Percentiles rank a stretch among this genome's conserved stretches.
phyloP scores from a whole-genome alignment of 2,888 invertebrate species.

The Petrolisthes manimaculis region DNA sequence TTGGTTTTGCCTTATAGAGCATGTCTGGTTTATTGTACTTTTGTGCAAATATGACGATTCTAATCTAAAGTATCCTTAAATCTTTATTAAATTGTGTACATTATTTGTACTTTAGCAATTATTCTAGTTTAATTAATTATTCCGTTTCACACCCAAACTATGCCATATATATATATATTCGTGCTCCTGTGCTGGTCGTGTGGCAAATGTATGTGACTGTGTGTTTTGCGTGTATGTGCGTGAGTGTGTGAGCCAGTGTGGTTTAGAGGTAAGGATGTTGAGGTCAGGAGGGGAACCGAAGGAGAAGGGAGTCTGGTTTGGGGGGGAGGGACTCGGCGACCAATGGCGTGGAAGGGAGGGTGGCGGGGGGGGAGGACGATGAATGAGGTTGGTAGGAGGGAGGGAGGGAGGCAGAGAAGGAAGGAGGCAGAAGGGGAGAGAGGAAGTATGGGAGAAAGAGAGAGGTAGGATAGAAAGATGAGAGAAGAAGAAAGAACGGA shows the following conservation, averaged over 20 bases:
- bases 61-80: too few species aligned
- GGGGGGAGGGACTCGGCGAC: neutral
- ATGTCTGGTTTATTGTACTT: too few species aligned
- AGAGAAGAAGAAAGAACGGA: neutral
- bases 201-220: too few species aligned
- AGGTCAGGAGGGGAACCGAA: slow-evolving; percentile 27
- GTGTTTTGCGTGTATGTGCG: neutral
- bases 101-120: too few species aligned
- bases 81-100: too few species aligned
- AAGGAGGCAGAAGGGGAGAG: neutral
- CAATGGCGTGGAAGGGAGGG: slow-evolving; percentile 9
- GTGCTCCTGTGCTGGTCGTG: neutral
- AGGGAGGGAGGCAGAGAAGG: neutral
- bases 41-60: too few species aligned
- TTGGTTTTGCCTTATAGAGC: too few species aligned
- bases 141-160: too few species aligned
- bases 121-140: too few species aligned
- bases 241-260: slow-evolving; percentile 34
- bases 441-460: neutral
- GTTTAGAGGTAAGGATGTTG: slow-evolving; percentile 44
- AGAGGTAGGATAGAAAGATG: neutral
- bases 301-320: slow-evolving; percentile 4
- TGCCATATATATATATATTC: too few species aligned
- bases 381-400: slow-evolving; percentile 1
- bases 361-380: neutral